Percentiles rank a stretch among this genome's conserved stretches.
Conservation (phyloP, 2,113 vertebrate genomes). For the Aptenodytes forsteri region DNA sequence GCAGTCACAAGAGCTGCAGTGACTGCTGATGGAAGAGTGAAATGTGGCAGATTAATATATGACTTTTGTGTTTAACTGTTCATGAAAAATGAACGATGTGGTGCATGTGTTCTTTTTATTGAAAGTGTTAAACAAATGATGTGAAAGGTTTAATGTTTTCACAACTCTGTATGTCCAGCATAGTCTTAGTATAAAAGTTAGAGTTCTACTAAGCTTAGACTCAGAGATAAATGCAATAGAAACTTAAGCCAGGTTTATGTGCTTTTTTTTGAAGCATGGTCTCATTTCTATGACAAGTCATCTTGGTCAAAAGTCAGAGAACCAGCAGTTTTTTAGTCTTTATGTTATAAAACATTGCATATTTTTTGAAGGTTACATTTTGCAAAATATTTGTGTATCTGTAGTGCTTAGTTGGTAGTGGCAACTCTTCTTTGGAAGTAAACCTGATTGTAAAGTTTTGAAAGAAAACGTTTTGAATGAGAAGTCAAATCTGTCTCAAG, state of each 20-base stretch:
- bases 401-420: background rate
- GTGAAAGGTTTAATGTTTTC: background rate
- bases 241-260: background rate
- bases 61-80: background rate
- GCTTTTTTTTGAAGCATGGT: background rate
- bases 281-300: background rate
- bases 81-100: background rate
- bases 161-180: background rate
- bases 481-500: background rate
- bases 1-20: background rate
- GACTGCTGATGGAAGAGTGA: background rate
- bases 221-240: background rate
- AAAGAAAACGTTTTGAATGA: background rate
- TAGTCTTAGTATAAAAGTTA: background rate
- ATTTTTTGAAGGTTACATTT: background rate
- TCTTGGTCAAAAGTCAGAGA: background rate
- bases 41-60: slow-evolving; percentile 7
- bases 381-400: background rate
- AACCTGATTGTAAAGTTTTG: background rate
- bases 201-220: background rate
- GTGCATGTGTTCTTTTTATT: background rate
- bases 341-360: background rate
- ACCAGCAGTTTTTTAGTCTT: background rate
- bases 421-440: background rate
- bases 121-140: background rate